Evolutionary conservation across 2,113 vertebrate species (phyloP).

Genomic region (Ibidorhyncha struthersii): DNA sequence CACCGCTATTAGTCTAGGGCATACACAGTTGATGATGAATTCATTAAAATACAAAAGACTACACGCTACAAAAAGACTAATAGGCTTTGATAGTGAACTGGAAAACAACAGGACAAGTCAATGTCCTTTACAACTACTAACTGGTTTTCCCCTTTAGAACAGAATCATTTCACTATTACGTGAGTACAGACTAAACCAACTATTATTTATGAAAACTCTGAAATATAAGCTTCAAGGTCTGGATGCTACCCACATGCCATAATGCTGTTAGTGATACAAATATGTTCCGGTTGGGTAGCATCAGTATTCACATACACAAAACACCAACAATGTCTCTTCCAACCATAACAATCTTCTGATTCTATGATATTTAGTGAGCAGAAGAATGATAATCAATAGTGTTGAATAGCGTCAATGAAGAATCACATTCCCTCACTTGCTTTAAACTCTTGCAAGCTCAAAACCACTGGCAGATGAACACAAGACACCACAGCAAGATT

Average conservation of each 20-base stretch:
- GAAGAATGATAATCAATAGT: not conserved
- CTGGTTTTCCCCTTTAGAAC: not conserved
- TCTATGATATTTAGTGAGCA: not conserved
- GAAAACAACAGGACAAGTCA: not conserved
- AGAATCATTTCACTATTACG: not conserved
- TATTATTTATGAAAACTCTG: not conserved
- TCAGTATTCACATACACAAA: not conserved
- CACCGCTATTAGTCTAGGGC: not conserved
- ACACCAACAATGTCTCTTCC: not conserved
- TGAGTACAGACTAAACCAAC: not conserved
- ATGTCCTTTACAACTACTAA: not conserved
- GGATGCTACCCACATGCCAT: not conserved
- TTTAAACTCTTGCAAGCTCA: not conserved
- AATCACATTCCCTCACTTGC: not conserved
- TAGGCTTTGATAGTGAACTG: not conserved
- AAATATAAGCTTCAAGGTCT: not conserved
- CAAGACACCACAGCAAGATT: not conserved
- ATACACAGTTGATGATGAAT: not conserved
- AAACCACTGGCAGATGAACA: not conserved
- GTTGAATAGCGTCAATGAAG: not conserved
- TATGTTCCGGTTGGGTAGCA: not conserved
- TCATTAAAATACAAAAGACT: conserved; percentile 15
- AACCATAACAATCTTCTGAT: not conserved
- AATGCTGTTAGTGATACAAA: not conserved
- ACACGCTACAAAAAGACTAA: not conserved